Evolutionary conservation across 2,797 vertebrate genomes (phyloP), one percentile per base, ranked within the genome.

Genomic region (Sebastes oblongus): DNA sequence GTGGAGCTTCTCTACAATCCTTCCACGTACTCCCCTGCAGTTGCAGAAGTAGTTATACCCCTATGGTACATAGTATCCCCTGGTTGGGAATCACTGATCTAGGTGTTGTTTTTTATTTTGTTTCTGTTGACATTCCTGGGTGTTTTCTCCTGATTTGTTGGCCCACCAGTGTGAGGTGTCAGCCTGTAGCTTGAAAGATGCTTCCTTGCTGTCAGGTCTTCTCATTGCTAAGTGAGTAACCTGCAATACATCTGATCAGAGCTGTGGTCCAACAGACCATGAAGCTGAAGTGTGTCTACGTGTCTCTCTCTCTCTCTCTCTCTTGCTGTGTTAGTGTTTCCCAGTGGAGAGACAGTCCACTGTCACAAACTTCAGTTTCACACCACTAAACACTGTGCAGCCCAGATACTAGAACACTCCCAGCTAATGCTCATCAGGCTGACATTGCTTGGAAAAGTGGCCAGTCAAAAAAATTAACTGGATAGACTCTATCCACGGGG

Each of bases 321-420:
- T 68, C 12, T 18, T 20, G 60, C 16, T 69, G 61, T 72, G 29
- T 50, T 42, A 52, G 52, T 39, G 75, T 30, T 64, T 87, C 62
- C 75, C 67, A 25, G 67, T 32, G 62, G 66, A 84, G 55, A 81
- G 74, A 84, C 77, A 61, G 64, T 55, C 77, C 65, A 58, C 78
- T 75, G 85, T 86, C 75, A 84, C 55, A 79, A 50, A 65, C 76
- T 74, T 90, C 78, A 74, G 89, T 83, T 88, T 89, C 83, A 81
- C 84, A 52, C 66, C 84, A 77, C 42, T 70, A 64, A 85, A 78
- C 82, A 77, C 66, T 12, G 52, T 22, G 16, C 58, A 73, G 81
- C 64, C 50, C 3, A 68, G 69, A 82, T 25, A 78, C 54, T 71
- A 80, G 68, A 81, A 69, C 70, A 66, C 67, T 80, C 67, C 59